A percentile compares a stretch with the other conserved stretches of the same genome.
phyloP scores from a whole-genome alignment of 2,797 vertebrate genomes.

The Lepidocolaptes lacrymiger region DNA sequence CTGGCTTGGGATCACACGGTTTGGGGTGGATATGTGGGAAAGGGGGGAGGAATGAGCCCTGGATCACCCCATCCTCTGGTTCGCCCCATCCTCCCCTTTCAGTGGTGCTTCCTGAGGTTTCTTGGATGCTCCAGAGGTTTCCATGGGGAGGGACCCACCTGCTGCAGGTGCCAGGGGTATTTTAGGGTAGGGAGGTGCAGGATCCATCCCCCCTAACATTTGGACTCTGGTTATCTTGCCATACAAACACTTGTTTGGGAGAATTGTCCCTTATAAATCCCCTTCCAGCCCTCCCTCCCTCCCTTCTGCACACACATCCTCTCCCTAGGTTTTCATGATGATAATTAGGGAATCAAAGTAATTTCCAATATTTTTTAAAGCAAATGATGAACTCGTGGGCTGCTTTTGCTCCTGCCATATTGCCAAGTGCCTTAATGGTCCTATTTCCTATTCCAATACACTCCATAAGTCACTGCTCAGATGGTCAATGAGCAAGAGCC shows the following conservation, averaged over 20 bases:
- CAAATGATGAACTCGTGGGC: not conserved
- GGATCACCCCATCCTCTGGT: too few relatives aligned
- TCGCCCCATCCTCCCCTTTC: too few relatives aligned
- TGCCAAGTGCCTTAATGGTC: constrained; percentile 51
- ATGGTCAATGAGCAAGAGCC: constrained; percentile 32
- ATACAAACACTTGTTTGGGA: accelerated
- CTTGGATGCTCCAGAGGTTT: not conserved
- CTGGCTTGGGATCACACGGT: accelerated
- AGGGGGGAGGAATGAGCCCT: accelerated
- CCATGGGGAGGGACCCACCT: not conserved
- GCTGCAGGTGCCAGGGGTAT: not conserved
- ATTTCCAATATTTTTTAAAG: constrained; percentile 12
- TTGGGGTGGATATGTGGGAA: accelerated
- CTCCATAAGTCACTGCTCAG: constrained; percentile 41
- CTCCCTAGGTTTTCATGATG: not conserved
- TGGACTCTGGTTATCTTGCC: accelerated
- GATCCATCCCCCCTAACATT: not conserved
- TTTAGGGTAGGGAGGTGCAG: not conserved
- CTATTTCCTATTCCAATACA: not conserved
- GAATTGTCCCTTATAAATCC: not conserved
- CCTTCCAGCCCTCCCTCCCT: not conserved
- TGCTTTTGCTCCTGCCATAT: constrained; percentile 38
- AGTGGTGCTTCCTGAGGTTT: not conserved
- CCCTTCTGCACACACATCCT: not conserved
- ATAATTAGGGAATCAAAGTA: constrained; percentile 8